phyloP scores from a whole-genome alignment of 2,888 invertebrate species.

The Rhingia campestris region DNA sequence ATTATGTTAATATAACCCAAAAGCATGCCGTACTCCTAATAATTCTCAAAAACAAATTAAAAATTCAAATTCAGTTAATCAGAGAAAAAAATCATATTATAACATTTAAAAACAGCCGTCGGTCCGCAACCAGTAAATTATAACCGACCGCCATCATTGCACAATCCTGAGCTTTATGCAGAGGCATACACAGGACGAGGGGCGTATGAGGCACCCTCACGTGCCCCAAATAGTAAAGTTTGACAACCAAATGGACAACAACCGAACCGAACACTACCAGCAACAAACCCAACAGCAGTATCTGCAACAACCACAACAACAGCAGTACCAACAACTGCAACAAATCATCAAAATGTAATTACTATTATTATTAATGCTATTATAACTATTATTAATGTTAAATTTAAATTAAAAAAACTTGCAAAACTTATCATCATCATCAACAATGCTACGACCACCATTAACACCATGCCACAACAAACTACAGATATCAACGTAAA shows the following conservation, averaged over 20 bases:
- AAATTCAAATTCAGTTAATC: neutral
- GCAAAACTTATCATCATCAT: slow-evolving; percentile 63
- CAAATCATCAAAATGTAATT: slow-evolving; percentile 71
- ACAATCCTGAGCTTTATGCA: slow-evolving; percentile 80
- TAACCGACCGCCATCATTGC: slow-evolving; percentile 82
- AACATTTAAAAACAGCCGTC: slow-evolving; percentile 78
- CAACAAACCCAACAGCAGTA: slow-evolving; percentile 74
- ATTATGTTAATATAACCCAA: neutral
- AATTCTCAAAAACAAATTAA: neutral
- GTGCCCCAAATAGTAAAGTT: slow-evolving; percentile 80
- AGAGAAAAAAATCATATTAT: slow-evolving; percentile 2
- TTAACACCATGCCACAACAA: slow-evolving; percentile 5
- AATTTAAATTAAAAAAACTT: slow-evolving; percentile 61
- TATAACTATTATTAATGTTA: slow-evolving; percentile 71
- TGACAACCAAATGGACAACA: slow-evolving; percentile 79
- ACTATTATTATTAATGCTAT: slow-evolving; percentile 72
- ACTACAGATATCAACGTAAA: slow-evolving; percentile 58
- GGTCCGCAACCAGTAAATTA: slow-evolving; percentile 83
- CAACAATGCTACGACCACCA: slow-evolving; percentile 36
- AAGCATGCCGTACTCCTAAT: neutral
- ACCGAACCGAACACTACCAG: slow-evolving; percentile 74
- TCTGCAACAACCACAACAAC: slow-evolving; percentile 51
- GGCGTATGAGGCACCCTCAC: slow-evolving; percentile 80
- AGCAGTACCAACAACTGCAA: slow-evolving; percentile 54
- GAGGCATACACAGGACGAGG: slow-evolving; percentile 82